These are phyloP conservation scores for Rhodophaea formosa DNA, from an alignment of 2,888 invertebrate species.

Conservation along the genomic window DNA sequence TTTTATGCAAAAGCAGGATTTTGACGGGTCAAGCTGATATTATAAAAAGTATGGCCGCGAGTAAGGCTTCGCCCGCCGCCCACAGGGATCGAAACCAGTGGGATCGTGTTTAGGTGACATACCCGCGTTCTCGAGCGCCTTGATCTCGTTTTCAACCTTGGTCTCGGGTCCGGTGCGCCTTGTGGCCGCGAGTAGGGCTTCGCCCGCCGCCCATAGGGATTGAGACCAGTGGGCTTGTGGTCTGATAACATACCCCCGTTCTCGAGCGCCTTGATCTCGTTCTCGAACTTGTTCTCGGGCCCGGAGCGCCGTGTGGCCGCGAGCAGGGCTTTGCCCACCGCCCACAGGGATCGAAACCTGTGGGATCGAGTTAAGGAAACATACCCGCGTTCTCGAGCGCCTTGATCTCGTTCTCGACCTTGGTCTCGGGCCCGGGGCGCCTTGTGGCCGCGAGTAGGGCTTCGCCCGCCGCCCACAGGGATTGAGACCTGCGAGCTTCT, in stretches of 20 bases:
- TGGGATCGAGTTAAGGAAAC: slow-evolving; percentile 80
- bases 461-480: slow-evolving; percentile 96
- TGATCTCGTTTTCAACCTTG: slow-evolving; percentile 86
- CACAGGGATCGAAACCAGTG: slow-evolving; percentile 93
- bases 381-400: slow-evolving; percentile 87
- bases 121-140: slow-evolving; percentile 87
- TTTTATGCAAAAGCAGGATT: too few species aligned
- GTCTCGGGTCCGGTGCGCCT: slow-evolving; percentile 79
- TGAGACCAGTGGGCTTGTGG: too few species aligned
- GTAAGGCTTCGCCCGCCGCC: slow-evolving; percentile 95
- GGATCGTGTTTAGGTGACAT: slow-evolving; percentile 74
- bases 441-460: slow-evolving; percentile 89
- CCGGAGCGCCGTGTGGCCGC: slow-evolving; percentile 86
- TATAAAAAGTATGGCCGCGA: slow-evolving; percentile 89
- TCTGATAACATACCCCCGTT: slow-evolving; percentile 80
- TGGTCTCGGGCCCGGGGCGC: slow-evolving; percentile 77
- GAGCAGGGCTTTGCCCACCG: slow-evolving; percentile 93
- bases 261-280: slow-evolving; percentile 87
- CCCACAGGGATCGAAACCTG: slow-evolving; percentile 94
- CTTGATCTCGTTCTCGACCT: slow-evolving; percentile 85
- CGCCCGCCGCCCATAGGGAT: slow-evolving; percentile 84
- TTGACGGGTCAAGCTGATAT: too few species aligned
- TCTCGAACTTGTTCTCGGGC: slow-evolving; percentile 79
- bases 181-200: slow-evolving; percentile 90
- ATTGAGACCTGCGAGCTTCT: slow-evolving; percentile 89